Conservation (phyloP, 2,888 invertebrate genomes). For the Microplitis manilae region DNA sequence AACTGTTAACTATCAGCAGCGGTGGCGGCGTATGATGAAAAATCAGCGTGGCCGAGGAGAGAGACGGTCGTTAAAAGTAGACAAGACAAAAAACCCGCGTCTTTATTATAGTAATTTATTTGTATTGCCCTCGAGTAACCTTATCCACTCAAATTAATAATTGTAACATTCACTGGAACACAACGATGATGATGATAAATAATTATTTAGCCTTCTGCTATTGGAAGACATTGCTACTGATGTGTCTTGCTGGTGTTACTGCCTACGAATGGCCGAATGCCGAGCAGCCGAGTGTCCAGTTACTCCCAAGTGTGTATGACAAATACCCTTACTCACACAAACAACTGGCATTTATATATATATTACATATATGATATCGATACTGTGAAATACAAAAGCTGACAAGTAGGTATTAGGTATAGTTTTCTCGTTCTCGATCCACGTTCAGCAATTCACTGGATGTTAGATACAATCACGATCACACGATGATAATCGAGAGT, state of each 20-base stretch:
- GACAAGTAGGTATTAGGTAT: not conserved
- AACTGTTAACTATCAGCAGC: not conserved
- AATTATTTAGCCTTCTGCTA: not conserved
- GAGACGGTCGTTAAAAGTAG: not conserved
- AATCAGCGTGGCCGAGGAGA: not conserved
- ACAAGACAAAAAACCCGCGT: not conserved
- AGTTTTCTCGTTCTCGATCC: too few relatives aligned
- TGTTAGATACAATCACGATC: too few relatives aligned
- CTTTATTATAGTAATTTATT: not conserved
- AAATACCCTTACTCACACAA: not conserved
- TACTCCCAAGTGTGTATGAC: not conserved
- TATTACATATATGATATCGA: not conserved
- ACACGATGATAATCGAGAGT: not conserved
- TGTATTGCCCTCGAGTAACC: constrained; percentile 11
- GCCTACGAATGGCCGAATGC: not conserved
- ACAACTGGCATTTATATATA: not conserved
- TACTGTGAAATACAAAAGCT: not conserved
- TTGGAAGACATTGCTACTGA: not conserved
- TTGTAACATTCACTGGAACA: constrained; percentile 12
- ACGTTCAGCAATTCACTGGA: too few relatives aligned
- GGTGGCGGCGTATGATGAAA: not conserved
- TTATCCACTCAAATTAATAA: constrained; percentile 19
- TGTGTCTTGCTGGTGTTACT: not conserved
- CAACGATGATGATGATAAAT: not conserved
- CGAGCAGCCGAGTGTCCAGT: not conserved